phyloP scores from a whole-genome alignment of 2,888 invertebrate genomes.

The Timema podura region DNA sequence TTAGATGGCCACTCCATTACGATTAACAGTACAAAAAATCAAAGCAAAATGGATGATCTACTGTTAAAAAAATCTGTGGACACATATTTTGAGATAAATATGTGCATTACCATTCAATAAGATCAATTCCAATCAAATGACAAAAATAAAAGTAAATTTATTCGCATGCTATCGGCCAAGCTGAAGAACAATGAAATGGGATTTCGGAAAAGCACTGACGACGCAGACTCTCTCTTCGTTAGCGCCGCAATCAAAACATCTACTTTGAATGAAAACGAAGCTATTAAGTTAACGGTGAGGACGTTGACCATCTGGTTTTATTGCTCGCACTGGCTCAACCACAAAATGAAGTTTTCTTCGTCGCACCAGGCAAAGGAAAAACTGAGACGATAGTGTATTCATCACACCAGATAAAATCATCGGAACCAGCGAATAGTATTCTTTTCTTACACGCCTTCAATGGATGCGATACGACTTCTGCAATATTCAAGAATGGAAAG shows the following conservation, averaged over 20 bases:
- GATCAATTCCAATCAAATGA: too few species aligned
- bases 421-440: background rate
- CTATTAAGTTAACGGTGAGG: too few species aligned
- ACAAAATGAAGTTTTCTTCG: background rate
- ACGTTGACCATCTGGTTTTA: background rate
- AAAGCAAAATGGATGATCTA: background rate
- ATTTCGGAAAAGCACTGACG: too few species aligned
- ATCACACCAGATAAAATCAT: background rate
- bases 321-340: background rate
- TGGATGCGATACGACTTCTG: background rate
- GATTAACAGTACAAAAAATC: background rate
- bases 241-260: too few species aligned
- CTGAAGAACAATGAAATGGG: too few species aligned
- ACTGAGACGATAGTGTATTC: background rate
- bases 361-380: background rate
- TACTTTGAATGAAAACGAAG: too few species aligned
- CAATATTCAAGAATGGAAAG: background rate
- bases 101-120: background rate
- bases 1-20: background rate
- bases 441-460: background rate
- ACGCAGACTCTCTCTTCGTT: too few species aligned
- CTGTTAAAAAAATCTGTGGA: background rate
- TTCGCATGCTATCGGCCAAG: background rate
- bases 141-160: too few species aligned
- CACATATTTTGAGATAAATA: background rate